Base-by-base conservation (phyloP, 2,888 invertebrate genomes). In the Tipula vernalis region DNA sequence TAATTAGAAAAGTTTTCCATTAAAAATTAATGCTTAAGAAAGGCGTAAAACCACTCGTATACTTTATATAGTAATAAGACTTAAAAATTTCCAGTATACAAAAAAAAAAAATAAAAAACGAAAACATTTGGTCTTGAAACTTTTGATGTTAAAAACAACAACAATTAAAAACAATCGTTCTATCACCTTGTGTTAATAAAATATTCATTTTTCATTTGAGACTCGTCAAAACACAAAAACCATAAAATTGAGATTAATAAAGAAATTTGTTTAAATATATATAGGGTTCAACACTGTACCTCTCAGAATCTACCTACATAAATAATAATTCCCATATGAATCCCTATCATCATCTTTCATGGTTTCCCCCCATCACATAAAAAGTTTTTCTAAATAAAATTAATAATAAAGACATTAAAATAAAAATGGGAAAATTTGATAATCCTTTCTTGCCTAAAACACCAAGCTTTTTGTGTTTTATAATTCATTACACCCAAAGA, bases 261-360 rank as follows among this genome's bases (percentile, higher is more conserved):
- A 57, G 57, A 57, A 57, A 71, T 71, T 71, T 71, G 71, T 71
- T 28, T 71, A 71, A 10, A 39, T 39, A 39, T 12, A 71, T 18
- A 71, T 28, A 71, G 28, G 71, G 28, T 71, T 71, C 71, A 71
- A 71, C 71, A 71, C 71, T 71, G 28, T 71, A 28, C 71, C 28
- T 28, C 39, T 39, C 39, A 2, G 28, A 28, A 28, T 28, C 0
- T 28, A 71, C 28, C 71, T 71, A 28, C 28, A 28, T 28, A 71
- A 71, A 28, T 3, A 71, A 28, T 3, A 71, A 71, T 71, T 71
- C 71, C 71, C 71, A 71, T 71, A 71, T 71, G 71, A 71, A 71
- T 71, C 71, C 71, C 71, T 51, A 71, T 71, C 71, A 71, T 71
- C 71, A 71, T 71, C 71, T 71, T 71, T 71, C 71, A 71, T 71